phyloP scores from a whole-genome alignment of 2,888 invertebrate genomes.

The Argyresthia albistria region DNA sequence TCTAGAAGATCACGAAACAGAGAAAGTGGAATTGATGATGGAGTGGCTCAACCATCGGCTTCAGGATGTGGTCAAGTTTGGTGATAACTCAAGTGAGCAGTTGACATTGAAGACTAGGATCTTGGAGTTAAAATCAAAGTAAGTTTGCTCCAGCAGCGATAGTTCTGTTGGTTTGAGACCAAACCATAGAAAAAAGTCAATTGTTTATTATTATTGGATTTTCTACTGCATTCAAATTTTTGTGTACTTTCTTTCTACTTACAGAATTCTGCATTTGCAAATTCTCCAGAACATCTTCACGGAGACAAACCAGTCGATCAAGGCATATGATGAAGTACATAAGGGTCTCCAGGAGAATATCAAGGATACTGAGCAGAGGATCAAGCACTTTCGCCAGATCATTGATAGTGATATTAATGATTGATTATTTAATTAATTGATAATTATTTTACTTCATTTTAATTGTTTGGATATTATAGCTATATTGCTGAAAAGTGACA shows the following conservation, averaged over 20 bases:
- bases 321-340: constrained; percentile 54
- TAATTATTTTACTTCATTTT: too few species aligned
- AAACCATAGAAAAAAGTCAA: too few species aligned
- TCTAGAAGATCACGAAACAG: constrained; percentile 48
- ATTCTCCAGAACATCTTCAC: constrained; percentile 56
- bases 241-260: constrained; percentile 14
- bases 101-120: constrained; percentile 47
- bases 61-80: constrained; percentile 38
- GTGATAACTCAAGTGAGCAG: constrained; percentile 40
- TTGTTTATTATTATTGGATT: too few species aligned
- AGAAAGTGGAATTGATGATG: constrained; percentile 57
- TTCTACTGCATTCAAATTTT: neutral
- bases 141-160: constrained; percentile 16
- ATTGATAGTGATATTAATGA: constrained; percentile 37
- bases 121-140: constrained; percentile 61
- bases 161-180: too few species aligned
- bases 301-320: constrained; percentile 58
- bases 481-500: too few species aligned
- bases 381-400: constrained; percentile 40
- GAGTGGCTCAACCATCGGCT: constrained; percentile 56
- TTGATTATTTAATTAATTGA: too few species aligned
- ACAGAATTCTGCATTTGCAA: constrained; percentile 56
- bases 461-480: too few species aligned
- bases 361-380: constrained; percentile 44
- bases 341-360: constrained; percentile 53